Conservation (phyloP, 2,113 vertebrate species). For the Datnioides undecimradiatus region DNA sequence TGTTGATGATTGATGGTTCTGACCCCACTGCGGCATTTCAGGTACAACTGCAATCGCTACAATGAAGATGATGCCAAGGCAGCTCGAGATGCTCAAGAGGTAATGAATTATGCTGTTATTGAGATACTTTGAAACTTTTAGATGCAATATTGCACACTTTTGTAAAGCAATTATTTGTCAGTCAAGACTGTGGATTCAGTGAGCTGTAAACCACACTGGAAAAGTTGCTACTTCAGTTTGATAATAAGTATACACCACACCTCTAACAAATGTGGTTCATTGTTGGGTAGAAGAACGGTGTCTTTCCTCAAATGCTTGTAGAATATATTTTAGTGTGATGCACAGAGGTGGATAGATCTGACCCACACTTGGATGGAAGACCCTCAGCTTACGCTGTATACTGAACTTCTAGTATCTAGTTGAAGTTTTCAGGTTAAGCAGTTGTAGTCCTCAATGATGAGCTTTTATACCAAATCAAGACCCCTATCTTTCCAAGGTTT, state of each 20-base stretch:
- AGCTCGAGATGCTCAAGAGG: conserved; percentile 98
- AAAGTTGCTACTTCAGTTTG: background rate
- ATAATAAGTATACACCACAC: background rate
- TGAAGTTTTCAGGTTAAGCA: too few relatives aligned
- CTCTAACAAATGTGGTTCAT: background rate
- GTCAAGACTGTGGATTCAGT: background rate
- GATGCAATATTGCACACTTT: too few relatives aligned
- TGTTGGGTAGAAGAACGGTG: background rate
- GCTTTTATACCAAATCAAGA: too few relatives aligned
- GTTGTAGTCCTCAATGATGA: too few relatives aligned
- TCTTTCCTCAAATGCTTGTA: background rate
- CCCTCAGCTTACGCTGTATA: too few relatives aligned
- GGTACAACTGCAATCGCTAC: conserved; percentile 99
- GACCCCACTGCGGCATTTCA: conserved; percentile 58
- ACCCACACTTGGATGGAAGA: too few relatives aligned
- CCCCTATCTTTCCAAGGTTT: too few relatives aligned
- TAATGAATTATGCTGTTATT: conserved; percentile 59
- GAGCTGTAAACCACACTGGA: background rate
- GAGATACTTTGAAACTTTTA: background rate
- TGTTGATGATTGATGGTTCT: conserved; percentile 12
- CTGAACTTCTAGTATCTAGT: too few relatives aligned
- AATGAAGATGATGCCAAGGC: conserved; percentile 99
- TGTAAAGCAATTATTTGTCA: too few relatives aligned
- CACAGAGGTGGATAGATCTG: too few relatives aligned
- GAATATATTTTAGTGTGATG: too few relatives aligned